These are phyloP conservation scores for Choloepus hoffmanni DNA, from an alignment of 2,113 vertebrate species.

Conservation along the genomic window DNA sequence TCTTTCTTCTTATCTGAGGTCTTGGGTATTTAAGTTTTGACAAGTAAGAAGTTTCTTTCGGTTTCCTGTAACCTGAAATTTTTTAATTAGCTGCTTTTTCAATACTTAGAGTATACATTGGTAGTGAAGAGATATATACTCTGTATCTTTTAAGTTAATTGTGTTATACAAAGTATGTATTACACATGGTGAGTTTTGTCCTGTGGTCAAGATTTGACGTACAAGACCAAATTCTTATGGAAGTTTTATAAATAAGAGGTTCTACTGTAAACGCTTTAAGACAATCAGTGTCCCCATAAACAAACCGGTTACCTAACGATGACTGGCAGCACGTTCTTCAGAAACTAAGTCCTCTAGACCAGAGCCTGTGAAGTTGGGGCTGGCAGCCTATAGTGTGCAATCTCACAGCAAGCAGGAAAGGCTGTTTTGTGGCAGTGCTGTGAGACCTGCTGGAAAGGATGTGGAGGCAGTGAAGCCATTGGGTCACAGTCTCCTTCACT, in stretches of 20 bases:
- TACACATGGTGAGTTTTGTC: neutral
- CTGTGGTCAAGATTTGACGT: neutral
- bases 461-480: neutral
- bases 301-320: neutral
- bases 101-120: neutral
- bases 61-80: neutral
- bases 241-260: neutral
- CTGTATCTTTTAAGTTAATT: neutral
- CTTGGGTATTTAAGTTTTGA: constrained; percentile 7
- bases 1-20: neutral
- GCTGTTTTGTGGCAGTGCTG: neutral
- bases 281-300: neutral
- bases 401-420: neutral
- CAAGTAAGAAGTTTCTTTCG: neutral
- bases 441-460: neutral
- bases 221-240: neutral
- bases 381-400: neutral
- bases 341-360: neutral
- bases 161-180: neutral
- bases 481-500: neutral
- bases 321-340: neutral
- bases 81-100: neutral
- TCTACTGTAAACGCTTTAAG: neutral
- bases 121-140: neutral
- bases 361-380: neutral